Conservation (phyloP, 2,888 invertebrate species). For the Eupithecia centaureata region DNA sequence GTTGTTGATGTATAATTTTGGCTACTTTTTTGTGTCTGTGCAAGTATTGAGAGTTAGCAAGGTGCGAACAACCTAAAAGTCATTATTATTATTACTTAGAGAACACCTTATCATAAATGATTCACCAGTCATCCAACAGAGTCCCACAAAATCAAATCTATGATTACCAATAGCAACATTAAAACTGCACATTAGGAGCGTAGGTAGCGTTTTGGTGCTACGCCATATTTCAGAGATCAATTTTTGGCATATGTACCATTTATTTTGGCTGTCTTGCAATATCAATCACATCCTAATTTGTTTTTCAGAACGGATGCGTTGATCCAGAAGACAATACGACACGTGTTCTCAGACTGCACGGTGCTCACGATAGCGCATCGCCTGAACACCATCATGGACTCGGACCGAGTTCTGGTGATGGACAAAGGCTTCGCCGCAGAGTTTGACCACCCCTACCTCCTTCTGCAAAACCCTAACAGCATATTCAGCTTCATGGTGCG, state of each 20-base stretch:
- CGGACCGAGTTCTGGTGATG: conserved; percentile 93
- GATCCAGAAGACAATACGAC: conserved; percentile 92
- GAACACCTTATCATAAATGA: not conserved
- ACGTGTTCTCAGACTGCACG: conserved; percentile 90
- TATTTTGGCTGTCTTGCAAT: too few relatives aligned
- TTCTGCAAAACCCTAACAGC: conserved; percentile 84
- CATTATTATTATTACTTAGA: too few relatives aligned
- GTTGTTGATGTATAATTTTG: too few relatives aligned
- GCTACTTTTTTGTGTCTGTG: too few relatives aligned
- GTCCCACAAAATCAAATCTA: not conserved
- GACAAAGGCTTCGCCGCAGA: conserved; percentile 89
- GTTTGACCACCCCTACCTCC: conserved; percentile 86
- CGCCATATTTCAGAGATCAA: not conserved
- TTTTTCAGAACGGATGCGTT: conserved; percentile 85
- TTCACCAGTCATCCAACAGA: not conserved
- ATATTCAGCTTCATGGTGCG: conserved; percentile 87
- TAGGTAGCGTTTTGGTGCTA: not conserved
- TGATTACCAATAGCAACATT: not conserved
- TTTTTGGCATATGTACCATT: not conserved
- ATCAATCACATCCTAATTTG: too few relatives aligned
- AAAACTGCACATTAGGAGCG: not conserved
- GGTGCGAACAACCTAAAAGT: too few relatives aligned
- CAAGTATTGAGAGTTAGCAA: too few relatives aligned
- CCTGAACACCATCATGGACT: conserved; percentile 96
- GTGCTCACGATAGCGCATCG: conserved; percentile 96